phyloP scores from a whole-genome alignment of 2,113 vertebrate genomes.

The Saguinus midas region DNA sequence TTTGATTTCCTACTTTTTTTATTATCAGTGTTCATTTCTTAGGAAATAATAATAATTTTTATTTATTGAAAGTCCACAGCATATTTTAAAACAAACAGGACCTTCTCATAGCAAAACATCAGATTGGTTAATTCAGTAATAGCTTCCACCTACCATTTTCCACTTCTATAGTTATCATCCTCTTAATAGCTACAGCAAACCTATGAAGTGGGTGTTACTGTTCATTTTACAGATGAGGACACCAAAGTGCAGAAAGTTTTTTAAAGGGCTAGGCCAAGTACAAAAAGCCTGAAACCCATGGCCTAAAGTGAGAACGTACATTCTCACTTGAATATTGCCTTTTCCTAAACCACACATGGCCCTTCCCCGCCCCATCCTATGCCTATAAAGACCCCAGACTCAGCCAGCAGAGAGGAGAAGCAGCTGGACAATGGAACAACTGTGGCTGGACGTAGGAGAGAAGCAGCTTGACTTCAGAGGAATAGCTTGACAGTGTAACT shows the following conservation, averaged over 20 bases:
- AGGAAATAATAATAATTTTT: slow-evolving; percentile 21
- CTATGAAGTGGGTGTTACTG: background rate
- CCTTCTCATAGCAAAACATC: background rate
- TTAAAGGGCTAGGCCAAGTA: too few species aligned
- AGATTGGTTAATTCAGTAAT: background rate
- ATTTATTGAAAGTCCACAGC: background rate
- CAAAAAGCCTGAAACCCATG: too few species aligned
- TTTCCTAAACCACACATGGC: too few species aligned
- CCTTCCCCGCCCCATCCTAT: too few species aligned
- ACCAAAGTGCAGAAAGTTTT: background rate
- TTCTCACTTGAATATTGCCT: too few species aligned
- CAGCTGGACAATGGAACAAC: too few species aligned
- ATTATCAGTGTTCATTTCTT: background rate
- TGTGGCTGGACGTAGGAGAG: too few species aligned
- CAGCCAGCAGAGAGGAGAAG: too few species aligned
- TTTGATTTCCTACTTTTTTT: background rate
- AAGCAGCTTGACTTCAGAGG: too few species aligned
- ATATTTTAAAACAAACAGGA: background rate
- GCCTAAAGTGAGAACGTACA: too few species aligned
- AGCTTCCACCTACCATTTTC: background rate
- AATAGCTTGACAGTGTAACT: too few species aligned
- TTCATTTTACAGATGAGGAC: background rate
- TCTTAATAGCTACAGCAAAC: background rate
- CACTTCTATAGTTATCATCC: background rate
- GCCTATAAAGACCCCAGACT: too few species aligned